These are phyloP conservation scores for Girardinichthys multiradiatus DNA, from an alignment of 2,113 vertebrate species.

Conservation along the genomic window DNA sequence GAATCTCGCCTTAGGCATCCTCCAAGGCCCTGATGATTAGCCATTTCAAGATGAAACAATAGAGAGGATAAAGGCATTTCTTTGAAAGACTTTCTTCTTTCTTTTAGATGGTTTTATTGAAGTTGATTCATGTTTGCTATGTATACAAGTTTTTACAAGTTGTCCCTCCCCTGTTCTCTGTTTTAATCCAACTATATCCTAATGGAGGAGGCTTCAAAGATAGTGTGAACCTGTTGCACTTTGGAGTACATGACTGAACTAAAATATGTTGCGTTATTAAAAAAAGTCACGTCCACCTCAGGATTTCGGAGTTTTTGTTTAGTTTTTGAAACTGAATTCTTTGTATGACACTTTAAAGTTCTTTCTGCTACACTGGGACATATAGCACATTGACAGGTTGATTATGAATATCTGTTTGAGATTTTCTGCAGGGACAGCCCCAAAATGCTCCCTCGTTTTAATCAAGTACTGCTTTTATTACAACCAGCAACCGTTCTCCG, in stretches of 20 bases:
- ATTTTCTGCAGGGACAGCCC: conserved; percentile 28
- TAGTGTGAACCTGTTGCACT: conserved; percentile 76
- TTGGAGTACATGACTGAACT: conserved; percentile 68
- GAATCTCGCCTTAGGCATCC: conserved; percentile 50
- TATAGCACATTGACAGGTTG: conserved; percentile 45
- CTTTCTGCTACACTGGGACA: conserved; percentile 29
- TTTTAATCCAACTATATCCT: conserved; percentile 77
- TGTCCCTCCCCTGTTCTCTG: conserved; percentile 64
- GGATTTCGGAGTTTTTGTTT: conserved; percentile 32
- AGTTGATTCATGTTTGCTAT: conserved; percentile 75
- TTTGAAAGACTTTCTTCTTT: conserved; percentile 71
- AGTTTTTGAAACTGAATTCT: conserved; percentile 53
- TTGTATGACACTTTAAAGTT: conserved; percentile 33
- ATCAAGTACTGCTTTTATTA: conserved; percentile 46
- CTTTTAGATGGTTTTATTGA: conserved; percentile 66
- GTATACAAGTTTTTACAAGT: conserved; percentile 70
- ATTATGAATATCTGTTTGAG: conserved; percentile 30
- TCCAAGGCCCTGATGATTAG: conserved; percentile 35
- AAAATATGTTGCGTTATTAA: conserved; percentile 53
- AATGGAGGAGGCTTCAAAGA: conserved; percentile 72
- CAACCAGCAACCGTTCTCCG: conserved; percentile 48
- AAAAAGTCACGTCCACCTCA: conserved; percentile 45
- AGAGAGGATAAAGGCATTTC: conserved; percentile 62
- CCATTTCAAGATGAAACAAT: conserved; percentile 74
- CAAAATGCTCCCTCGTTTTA: conserved; percentile 47